Conservation (phyloP, 92 coral and sea anemone species). For the Phymanthus crucifer region DNA sequence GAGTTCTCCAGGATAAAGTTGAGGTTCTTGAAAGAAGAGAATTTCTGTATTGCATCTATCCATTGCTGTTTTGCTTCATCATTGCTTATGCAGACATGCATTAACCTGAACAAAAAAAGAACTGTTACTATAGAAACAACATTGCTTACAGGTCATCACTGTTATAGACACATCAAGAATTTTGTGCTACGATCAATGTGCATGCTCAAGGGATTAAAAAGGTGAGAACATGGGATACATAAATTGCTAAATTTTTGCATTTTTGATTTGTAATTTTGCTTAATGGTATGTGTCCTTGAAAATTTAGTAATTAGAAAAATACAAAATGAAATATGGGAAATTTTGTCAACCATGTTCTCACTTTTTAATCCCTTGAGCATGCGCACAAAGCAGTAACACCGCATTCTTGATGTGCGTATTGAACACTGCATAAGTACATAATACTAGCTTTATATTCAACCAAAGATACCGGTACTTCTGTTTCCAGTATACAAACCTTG, state of each 20-base stretch:
- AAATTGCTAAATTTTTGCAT: too few relatives aligned
- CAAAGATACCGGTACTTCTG: neutral
- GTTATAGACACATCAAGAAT: neutral
- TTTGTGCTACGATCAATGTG: too few relatives aligned
- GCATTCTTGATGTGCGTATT: too few relatives aligned
- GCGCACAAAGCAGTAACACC: too few relatives aligned
- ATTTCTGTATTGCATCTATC: conserved; percentile 72
- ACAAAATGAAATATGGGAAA: too few relatives aligned
- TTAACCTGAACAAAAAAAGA: conserved; percentile 47
- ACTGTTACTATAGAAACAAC: neutral
- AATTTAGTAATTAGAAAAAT: too few relatives aligned
- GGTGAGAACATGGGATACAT: neutral
- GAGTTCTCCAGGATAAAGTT: conserved; percentile 93
- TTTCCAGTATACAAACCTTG: conserved; percentile 59
- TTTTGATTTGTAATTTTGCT: too few relatives aligned
- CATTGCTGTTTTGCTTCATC: conserved; percentile 64
- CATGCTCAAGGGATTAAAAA: too few relatives aligned
- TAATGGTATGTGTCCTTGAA: too few relatives aligned
- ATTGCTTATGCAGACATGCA: conserved; percentile 81
- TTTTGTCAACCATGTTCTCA: too few relatives aligned
- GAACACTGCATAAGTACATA: neutral
- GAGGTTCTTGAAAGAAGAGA: conserved; percentile 72
- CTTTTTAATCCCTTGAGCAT: too few relatives aligned
- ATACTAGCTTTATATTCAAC: neutral
- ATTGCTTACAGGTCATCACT: neutral